phyloP scores from a whole-genome alignment of 2,113 vertebrate species.

The Paramormyrops kingsleyae region DNA sequence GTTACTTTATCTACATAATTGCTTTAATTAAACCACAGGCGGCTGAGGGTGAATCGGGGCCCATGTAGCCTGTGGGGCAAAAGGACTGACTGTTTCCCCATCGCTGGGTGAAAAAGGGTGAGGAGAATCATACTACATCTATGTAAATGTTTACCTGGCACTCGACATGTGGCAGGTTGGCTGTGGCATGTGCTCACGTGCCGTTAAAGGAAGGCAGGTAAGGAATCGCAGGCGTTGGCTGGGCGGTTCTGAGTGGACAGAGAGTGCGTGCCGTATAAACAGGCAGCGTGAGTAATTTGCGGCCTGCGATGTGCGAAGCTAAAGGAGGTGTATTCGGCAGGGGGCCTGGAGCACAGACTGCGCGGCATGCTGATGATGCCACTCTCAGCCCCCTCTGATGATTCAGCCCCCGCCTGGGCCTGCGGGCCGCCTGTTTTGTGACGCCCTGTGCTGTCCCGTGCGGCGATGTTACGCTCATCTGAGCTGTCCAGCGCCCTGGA shows the following conservation, averaged over 20 bases:
- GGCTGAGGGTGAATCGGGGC: background rate
- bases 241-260: background rate
- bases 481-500: background rate
- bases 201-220: background rate
- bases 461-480: background rate
- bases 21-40: background rate
- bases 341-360: conserved; percentile 2
- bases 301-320: conserved; percentile 11
- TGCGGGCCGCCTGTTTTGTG: background rate
- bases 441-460: background rate
- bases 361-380: background rate
- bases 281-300: background rate
- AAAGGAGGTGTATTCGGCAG: conserved; percentile 8
- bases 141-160: background rate
- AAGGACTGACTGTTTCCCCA: background rate
- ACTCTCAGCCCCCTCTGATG: conserved; percentile 12
- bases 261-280: background rate
- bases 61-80: background rate
- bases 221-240: background rate
- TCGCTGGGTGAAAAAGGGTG: background rate
- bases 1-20: background rate
- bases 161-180: background rate
- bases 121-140: background rate
- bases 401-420: conserved; percentile 10
- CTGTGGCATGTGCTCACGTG: background rate